phyloP scores from a whole-genome alignment of 2,888 invertebrate genomes.

The Gisinianus flammeolus region DNA sequence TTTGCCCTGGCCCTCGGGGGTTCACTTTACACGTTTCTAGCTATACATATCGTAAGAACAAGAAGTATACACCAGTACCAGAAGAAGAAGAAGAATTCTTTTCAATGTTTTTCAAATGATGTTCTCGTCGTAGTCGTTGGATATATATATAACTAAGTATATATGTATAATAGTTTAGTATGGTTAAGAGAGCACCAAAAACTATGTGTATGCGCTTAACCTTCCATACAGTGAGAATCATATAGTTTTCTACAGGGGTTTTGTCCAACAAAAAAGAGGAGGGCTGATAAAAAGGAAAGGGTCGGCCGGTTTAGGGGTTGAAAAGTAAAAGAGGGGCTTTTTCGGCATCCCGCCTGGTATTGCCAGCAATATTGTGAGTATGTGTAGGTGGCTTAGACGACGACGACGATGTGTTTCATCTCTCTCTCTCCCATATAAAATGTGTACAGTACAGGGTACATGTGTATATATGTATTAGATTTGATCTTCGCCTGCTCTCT shows the following conservation, averaged over 20 bases:
- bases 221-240: too few species aligned
- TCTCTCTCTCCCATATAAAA: background rate
- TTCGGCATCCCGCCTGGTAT: slow-evolving; percentile 36
- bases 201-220: too few species aligned
- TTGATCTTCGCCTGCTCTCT: background rate
- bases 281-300: slow-evolving; percentile 32
- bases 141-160: too few species aligned
- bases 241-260: background rate
- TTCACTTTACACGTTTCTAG: too few species aligned
- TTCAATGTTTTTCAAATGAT: background rate
- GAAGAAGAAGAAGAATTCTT: too few species aligned
- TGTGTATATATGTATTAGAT: too few species aligned
- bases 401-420: slow-evolving; percentile 16
- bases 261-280: slow-evolving; percentile 23
- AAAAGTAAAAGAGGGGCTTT: slow-evolving; percentile 30
- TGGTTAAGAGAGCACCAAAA: too few species aligned
- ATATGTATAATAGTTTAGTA: too few species aligned
- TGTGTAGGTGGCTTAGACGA: slow-evolving; percentile 34
- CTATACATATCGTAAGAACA: too few species aligned
- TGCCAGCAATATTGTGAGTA: slow-evolving; percentile 25
- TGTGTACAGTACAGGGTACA: background rate
- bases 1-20: slow-evolving; percentile 18
- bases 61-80: too few species aligned
- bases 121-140: too few species aligned
- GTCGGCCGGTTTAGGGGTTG: slow-evolving; percentile 22